A percentile compares a stretch with the other conserved stretches of the same genome.
These are phyloP conservation scores for Pheosia tremula DNA, from an alignment of 2,888 invertebrate genomes.

Conservation along the genomic window DNA sequence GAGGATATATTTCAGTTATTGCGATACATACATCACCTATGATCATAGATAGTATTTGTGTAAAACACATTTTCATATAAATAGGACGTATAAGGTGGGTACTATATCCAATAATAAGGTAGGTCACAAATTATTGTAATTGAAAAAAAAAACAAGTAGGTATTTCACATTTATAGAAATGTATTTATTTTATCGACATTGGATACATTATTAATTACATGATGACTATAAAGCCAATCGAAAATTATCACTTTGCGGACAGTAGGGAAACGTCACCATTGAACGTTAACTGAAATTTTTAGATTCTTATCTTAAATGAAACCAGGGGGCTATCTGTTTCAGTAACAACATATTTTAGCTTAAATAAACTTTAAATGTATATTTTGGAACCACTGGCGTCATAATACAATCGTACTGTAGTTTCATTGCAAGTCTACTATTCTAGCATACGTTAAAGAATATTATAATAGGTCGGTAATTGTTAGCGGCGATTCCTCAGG, in stretches of 20 bases:
- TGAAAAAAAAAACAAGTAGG: constrained; percentile 25
- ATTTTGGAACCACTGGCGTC: constrained; percentile 42
- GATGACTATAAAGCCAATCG: constrained; percentile 40
- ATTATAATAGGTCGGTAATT: no score
- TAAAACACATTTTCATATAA: no score
- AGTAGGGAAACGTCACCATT: constrained; percentile 18
- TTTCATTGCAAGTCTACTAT: constrained; percentile 46
- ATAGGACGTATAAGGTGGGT: no score
- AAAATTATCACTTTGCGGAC: constrained; percentile 35
- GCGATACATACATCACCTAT: no score
- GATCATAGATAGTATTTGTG: no score
- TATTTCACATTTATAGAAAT: constrained; percentile 65
- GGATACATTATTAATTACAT: constrained; percentile 62
- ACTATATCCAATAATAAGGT: no score
- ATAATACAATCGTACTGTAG: constrained; percentile 38
- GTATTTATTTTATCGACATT: constrained; percentile 63
- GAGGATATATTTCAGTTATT: no score
- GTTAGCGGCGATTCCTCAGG: no score
- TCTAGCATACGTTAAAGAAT: constrained; percentile 6
- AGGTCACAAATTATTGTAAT: not conserved
- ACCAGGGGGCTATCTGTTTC: constrained; percentile 13
- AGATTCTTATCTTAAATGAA: constrained; percentile 14
- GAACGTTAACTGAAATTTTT: constrained; percentile 27
- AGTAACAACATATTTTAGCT: constrained; percentile 42
- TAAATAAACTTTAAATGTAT: constrained; percentile 37